Evolutionary conservation across 2,888 invertebrate species (phyloP).

Genomic region (Andrena trimmerana): DNA sequence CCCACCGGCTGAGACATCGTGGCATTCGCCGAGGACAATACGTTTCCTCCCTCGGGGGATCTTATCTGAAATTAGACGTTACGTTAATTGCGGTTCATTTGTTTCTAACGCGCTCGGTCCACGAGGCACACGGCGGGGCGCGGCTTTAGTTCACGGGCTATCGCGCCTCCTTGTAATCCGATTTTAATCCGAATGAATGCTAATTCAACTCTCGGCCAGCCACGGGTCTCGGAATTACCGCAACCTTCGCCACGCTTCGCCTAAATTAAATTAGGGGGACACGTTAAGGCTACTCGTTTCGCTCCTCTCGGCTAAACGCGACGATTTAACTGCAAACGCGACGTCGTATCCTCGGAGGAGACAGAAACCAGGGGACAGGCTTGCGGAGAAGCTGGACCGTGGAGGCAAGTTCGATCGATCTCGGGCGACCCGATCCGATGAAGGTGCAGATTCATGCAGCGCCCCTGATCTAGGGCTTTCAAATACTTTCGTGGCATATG

Average conservation of each 20-base stretch:
- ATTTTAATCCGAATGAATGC: constrained; percentile 54
- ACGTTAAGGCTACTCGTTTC: constrained; percentile 16
- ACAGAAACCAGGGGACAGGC: neutral
- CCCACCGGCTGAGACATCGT: neutral
- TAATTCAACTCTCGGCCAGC: constrained; percentile 45
- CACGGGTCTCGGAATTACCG: constrained; percentile 27
- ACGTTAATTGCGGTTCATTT: constrained; percentile 52
- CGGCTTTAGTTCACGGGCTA: constrained; percentile 27
- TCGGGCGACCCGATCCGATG: neutral
- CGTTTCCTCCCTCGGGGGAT: neutral
- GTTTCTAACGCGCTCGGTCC: constrained; percentile 9
- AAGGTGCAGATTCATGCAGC: constrained; percentile 4
- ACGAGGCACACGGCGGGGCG: neutral
- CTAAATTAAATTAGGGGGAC: constrained; percentile 45
- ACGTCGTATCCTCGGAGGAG: neutral
- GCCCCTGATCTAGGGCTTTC: neutral
- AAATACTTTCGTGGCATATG: constrained; percentile 2
- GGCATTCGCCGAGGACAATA: constrained; percentile 2
- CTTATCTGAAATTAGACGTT: constrained; percentile 28
- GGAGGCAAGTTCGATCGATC: neutral
- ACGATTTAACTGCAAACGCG: constrained; percentile 27
- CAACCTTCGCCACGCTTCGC: constrained; percentile 17
- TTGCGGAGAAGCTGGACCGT: neutral
- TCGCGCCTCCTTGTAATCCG: constrained; percentile 37
- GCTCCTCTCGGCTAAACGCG: constrained; percentile 5